Percentiles rank a stretch among this genome's conserved stretches.
These are phyloP conservation scores for Solen grandis DNA, from an alignment of 1,140 invertebrate species.

Conservation along the genomic window DNA sequence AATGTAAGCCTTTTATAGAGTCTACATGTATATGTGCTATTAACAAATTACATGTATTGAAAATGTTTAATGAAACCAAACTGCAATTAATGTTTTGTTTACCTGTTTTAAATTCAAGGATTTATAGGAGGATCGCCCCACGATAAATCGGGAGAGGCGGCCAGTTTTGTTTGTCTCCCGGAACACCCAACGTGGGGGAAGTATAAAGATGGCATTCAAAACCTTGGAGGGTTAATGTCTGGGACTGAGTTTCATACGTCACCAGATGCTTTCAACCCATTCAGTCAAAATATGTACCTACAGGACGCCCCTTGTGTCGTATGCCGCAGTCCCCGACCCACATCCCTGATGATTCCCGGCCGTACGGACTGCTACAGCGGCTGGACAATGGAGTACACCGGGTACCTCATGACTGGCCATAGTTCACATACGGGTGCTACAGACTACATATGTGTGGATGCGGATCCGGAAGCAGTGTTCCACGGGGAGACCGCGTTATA, in stretches of 20 bases:
- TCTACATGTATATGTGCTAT: too few species aligned
- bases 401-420: conserved; percentile 18
- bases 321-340: neutral
- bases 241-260: conserved; percentile 27
- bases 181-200: too few species aligned
- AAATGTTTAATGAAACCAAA: too few species aligned
- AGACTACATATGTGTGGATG: conserved; percentile 34
- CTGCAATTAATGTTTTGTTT: too few species aligned
- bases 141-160: conserved; percentile 7
- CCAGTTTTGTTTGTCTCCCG: too few species aligned
- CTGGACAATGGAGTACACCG: conserved; percentile 38
- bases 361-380: too few species aligned
- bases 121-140: conserved; percentile 18
- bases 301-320: conserved; percentile 38
- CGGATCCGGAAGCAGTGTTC: too few species aligned
- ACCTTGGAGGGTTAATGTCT: neutral
- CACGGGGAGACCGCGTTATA: too few species aligned
- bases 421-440: neutral
- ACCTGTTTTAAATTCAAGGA: too few species aligned
- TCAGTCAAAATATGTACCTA: conserved; percentile 8
- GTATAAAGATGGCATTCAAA: neutral
- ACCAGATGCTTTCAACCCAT: neutral
- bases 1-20: too few species aligned
- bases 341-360: conserved; percentile 40
- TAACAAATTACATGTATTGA: too few species aligned